These are phyloP conservation scores for Platysteira castanea DNA, from an alignment of 2,113 vertebrate genomes.

Conservation along the genomic window DNA sequence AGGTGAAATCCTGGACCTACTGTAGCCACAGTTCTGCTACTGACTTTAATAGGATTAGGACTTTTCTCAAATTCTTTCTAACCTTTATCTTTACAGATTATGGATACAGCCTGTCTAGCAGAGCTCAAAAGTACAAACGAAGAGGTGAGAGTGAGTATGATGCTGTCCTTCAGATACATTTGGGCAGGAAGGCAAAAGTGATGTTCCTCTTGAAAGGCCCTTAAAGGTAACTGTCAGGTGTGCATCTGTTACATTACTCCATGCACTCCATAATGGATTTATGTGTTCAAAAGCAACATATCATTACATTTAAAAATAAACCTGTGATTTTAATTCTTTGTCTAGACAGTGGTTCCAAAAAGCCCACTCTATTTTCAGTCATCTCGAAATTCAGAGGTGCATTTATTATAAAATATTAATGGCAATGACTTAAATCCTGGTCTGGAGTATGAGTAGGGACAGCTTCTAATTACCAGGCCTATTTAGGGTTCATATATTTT, in stretches of 20 bases:
- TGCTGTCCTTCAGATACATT: background rate
- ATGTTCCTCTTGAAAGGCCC: background rate
- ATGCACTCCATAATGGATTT: background rate
- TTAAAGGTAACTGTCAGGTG: background rate
- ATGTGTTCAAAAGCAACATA: background rate
- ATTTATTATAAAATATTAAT: conserved; percentile 11
- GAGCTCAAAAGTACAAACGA: background rate
- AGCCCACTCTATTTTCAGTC: background rate
- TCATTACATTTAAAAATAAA: background rate
- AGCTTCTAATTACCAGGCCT: background rate
- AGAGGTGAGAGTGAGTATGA: background rate
- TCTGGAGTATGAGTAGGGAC: background rate
- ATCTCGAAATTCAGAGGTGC: background rate
- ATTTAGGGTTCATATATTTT: background rate
- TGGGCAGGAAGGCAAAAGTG: background rate
- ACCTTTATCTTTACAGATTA: background rate
- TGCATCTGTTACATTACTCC: background rate
- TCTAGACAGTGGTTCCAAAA: conserved; percentile 29
- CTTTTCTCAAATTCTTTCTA: background rate
- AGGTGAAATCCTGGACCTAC: background rate
- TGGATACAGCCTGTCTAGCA: background rate
- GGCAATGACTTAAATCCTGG: background rate
- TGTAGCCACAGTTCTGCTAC: background rate
- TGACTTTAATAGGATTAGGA: background rate
- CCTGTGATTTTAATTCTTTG: background rate